Evolutionary conservation across 2,888 invertebrate genomes (phyloP).

Genomic region (Colostygia pectinataria): DNA sequence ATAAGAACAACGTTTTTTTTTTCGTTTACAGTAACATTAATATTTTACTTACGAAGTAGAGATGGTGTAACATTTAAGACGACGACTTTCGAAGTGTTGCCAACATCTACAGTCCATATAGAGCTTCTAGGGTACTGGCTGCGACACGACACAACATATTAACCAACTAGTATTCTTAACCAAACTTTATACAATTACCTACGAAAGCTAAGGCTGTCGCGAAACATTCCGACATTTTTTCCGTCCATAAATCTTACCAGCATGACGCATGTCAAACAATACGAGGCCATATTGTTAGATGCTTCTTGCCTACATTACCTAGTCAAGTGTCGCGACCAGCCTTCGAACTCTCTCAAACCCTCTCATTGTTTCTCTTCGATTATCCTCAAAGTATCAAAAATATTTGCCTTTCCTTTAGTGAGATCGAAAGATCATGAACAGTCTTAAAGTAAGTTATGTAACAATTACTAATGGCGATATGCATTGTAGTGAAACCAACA

Average conservation of each 20-base stretch:
- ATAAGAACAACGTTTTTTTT: slow-evolving; percentile 80
- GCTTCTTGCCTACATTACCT: slow-evolving; percentile 15
- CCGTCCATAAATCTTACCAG: background rate
- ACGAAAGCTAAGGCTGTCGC: slow-evolving; percentile 4
- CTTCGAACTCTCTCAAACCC: slow-evolving; percentile 30
- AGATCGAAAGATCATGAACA: slow-evolving; percentile 80
- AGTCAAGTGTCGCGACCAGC: slow-evolving; percentile 21
- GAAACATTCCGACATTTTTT: background rate
- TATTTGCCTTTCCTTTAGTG: slow-evolving; percentile 82
- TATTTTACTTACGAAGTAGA: slow-evolving; percentile 64
- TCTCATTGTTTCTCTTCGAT: slow-evolving; percentile 78
- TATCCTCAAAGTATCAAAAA: slow-evolving; percentile 82
- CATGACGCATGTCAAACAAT: background rate
- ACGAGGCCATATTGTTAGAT: background rate
- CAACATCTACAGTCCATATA: slow-evolving; percentile 35
- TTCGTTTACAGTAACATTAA: slow-evolving; percentile 78
- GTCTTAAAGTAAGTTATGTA: slow-evolving; percentile 83
- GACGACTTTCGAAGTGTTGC: slow-evolving; percentile 33
- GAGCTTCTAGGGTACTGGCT: slow-evolving; percentile 31
- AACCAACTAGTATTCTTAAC: slow-evolving; percentile 10
- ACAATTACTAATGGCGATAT: slow-evolving; percentile 81
- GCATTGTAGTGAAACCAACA: slow-evolving; percentile 74
- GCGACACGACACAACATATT: slow-evolving; percentile 18
- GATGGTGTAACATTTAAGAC: slow-evolving; percentile 53
- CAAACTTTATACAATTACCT: slow-evolving; percentile 17